Conservation (phyloP, 2,113 vertebrate genomes). For the Engystomops pustulosus region DNA sequence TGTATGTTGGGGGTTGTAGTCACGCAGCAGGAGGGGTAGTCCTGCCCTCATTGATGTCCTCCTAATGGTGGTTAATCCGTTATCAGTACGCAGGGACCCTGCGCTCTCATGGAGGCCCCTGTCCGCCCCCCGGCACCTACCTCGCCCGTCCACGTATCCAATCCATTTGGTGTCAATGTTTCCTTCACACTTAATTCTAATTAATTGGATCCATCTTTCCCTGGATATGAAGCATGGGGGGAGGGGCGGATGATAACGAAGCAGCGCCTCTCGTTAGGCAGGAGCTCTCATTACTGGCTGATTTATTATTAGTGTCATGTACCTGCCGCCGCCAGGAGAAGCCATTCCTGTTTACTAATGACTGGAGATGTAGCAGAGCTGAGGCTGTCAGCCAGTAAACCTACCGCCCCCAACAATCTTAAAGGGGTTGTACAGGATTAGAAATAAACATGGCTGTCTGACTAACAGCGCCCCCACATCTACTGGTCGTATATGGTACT, state of each 20-base stretch:
- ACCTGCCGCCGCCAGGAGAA: neutral
- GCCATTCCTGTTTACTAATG: no score
- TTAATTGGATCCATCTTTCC: slow-evolving; percentile 52
- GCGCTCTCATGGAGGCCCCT: neutral
- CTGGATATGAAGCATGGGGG: neutral
- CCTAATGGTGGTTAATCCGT: neutral
- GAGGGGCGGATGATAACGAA: neutral
- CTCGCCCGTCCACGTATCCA: slow-evolving; percentile 24
- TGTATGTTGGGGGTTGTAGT: no score
- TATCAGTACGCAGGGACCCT: slow-evolving; percentile 12
- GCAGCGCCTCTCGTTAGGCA: slow-evolving; percentile 16
- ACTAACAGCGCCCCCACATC: no score
- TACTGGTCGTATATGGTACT: no score
- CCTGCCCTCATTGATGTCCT: neutral
- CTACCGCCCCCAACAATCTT: no score
- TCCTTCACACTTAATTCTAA: slow-evolving; percentile 51
- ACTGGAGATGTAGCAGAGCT: neutral
- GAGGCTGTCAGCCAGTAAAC: neutral
- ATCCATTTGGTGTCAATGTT: slow-evolving; percentile 26
- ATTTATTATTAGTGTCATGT: slow-evolving; percentile 20
- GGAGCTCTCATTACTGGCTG: slow-evolving; percentile 1
- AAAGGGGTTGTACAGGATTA: no score
- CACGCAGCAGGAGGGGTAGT: no score
- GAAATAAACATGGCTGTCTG: no score
- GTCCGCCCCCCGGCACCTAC: no score